Evolutionary conservation across 2,888 invertebrate genomes (phyloP).

Genomic region (Drosophila parthenogenetica): DNA sequence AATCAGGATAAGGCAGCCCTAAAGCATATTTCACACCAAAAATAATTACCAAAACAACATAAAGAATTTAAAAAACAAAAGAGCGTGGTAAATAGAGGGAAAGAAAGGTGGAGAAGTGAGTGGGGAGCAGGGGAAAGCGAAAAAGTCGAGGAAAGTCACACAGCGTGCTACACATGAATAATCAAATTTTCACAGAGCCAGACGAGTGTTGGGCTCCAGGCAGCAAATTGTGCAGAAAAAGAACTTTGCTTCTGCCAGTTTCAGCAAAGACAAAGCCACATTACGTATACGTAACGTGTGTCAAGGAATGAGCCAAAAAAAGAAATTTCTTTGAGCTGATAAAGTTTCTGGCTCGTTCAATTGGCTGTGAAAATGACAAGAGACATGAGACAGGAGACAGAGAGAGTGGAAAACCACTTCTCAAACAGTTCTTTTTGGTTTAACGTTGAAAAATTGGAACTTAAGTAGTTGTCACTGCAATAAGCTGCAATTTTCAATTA

Average conservation of each 20-base stretch:
- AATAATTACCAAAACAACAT: conserved; percentile 62
- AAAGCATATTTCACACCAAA: conserved; percentile 66
- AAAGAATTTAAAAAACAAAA: conserved; percentile 29
- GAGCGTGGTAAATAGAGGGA: neutral
- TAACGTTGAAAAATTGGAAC: conserved; percentile 20
- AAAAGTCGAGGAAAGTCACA: conserved; percentile 33
- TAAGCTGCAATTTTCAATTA: conserved; percentile 61
- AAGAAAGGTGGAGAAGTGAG: no score
- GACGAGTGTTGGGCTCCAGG: conserved; percentile 12
- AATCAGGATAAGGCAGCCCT: conserved; percentile 56
- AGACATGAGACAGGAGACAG: neutral
- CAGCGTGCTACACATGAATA: conserved; percentile 57
- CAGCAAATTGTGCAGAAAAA: conserved; percentile 43
- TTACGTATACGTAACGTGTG: conserved; percentile 56
- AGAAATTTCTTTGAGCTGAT: conserved; percentile 24
- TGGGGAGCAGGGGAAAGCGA: neutral
- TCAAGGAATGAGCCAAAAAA: conserved; percentile 10
- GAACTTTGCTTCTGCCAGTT: conserved; percentile 17
- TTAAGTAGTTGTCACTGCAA: conserved; percentile 44
- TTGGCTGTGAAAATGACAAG: conserved; percentile 64
- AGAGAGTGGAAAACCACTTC: neutral
- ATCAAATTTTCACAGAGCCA: conserved; percentile 55
- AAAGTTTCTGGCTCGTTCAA: conserved; percentile 61
- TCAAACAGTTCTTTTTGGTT: neutral
- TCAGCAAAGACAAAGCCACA: conserved; percentile 31